Percentiles rank a stretch among this genome's conserved stretches.
Conservation (phyloP, 2,797 vertebrate species). For the Onychomys torridus region DNA sequence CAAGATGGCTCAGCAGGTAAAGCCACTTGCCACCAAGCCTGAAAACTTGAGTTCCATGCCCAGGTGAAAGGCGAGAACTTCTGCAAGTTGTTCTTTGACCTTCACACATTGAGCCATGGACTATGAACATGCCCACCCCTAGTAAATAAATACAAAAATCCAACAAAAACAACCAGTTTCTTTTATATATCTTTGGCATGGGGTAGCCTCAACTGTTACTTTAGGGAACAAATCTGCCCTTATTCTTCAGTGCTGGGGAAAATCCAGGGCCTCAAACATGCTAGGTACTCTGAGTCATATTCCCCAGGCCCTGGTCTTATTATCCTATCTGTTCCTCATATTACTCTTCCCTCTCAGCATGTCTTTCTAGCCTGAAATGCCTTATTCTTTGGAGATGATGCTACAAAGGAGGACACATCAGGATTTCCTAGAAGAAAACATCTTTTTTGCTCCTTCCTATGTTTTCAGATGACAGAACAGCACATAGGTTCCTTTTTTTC, state of each 20-base stretch:
- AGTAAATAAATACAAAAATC: too few species aligned
- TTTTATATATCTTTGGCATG: background rate
- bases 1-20: background rate
- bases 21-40: background rate
- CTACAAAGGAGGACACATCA: slow-evolving; percentile 48
- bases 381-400: background rate
- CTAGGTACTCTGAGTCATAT: background rate
- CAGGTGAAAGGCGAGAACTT: background rate
- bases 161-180: background rate
- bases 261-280: background rate
- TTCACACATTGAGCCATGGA: background rate
- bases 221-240: slow-evolving; percentile 17
- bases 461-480: slow-evolving; percentile 19
- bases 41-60: background rate
- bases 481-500: background rate
- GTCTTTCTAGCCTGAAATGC: slow-evolving; percentile 52
- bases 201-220: background rate
- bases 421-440: slow-evolving; percentile 56
- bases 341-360: background rate
- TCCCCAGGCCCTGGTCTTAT: slow-evolving; percentile 11
- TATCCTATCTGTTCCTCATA: background rate
- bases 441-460: slow-evolving; percentile 53
- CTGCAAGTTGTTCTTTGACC: background rate
- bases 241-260: background rate
- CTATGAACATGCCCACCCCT: background rate